Percentiles rank a stretch among this genome's conserved stretches.
These are phyloP conservation scores for Onychomys arenicola DNA, from an alignment of 2,797 vertebrate species.

Conservation along the genomic window DNA sequence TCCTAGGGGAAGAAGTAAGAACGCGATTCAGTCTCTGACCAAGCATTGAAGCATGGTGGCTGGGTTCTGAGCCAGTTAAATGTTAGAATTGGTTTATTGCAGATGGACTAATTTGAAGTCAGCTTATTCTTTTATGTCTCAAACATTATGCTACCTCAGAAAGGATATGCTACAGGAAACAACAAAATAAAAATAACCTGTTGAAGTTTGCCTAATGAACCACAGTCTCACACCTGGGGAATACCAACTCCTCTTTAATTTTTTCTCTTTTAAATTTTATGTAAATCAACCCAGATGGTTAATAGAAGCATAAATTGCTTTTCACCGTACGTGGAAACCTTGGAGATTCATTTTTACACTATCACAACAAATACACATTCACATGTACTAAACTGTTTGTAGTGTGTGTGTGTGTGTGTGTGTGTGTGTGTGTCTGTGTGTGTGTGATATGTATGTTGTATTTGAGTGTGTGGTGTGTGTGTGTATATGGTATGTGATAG, in stretches of 20 bases:
- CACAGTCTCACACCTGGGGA: conserved; percentile 1
- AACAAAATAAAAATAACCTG: conserved; percentile 12
- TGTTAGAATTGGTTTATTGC: not conserved
- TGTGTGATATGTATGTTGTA: not conserved
- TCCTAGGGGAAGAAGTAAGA: not conserved
- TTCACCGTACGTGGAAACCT: not conserved
- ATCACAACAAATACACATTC: not conserved
- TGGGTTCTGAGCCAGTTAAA: not conserved
- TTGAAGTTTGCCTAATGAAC: not conserved
- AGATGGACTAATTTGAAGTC: not conserved
- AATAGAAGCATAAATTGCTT: conserved; percentile 16
- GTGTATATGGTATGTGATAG: not conserved
- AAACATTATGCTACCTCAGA: not conserved
- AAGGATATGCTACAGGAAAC: conserved; percentile 18
- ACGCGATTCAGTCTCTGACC: not conserved
- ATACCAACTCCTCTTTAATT: conserved; percentile 42
- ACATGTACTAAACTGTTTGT: not conserved
- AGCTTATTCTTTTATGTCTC: conserved; percentile 6
- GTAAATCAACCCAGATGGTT: conserved; percentile 60
- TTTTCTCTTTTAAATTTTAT: conserved; percentile 58
- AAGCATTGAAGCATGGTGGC: not conserved
- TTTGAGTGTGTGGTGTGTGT: not conserved
- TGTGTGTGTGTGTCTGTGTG: not conserved
- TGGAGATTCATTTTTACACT: conserved; percentile 24
- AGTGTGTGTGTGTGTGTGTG: no score